A percentile compares a stretch with the other conserved stretches of the same genome.
These are phyloP conservation scores for Apomyelois bistriatella DNA, from an alignment of 2,888 invertebrate genomes.

Conservation along the genomic window DNA sequence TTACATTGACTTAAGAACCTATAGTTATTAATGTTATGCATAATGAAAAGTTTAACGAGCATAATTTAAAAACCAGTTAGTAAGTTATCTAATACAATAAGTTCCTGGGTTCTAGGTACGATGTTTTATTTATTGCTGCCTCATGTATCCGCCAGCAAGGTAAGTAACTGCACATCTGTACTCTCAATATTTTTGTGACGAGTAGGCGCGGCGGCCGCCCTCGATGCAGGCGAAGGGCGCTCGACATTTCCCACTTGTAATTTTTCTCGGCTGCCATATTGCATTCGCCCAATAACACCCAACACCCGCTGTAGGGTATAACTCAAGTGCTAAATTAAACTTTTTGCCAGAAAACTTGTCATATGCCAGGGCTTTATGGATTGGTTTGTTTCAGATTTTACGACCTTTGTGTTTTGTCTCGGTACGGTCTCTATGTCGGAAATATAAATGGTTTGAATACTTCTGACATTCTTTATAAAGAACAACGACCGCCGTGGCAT, in stretches of 20 bases:
- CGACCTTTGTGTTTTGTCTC: conserved; percentile 19
- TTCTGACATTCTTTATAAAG: too few relatives aligned
- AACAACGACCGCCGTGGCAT: too few relatives aligned
- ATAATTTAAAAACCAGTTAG: too few relatives aligned
- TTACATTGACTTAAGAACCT: too few relatives aligned
- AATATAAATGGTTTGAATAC: too few relatives aligned
- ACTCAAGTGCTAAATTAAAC: conserved; percentile 64
- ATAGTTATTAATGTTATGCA: too few relatives aligned
- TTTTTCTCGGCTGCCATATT: conserved; percentile 60
- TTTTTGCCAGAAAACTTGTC: conserved; percentile 57
- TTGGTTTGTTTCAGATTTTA: conserved; percentile 38
- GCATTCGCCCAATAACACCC: conserved; percentile 52
- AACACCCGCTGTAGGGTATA: conserved; percentile 50
- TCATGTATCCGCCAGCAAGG: neutral
- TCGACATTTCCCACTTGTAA: conserved; percentile 58
- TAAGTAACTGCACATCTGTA: neutral
- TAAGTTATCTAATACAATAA: too few relatives aligned
- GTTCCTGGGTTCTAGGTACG: too few relatives aligned
- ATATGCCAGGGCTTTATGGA: conserved; percentile 53
- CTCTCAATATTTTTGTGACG: neutral
- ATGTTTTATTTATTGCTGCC: too few relatives aligned
- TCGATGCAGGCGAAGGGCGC: conserved; percentile 48
- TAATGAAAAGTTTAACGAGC: too few relatives aligned
- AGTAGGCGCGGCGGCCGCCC: conserved; percentile 29
- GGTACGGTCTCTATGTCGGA: neutral